Base-by-base conservation (phyloP, 2,797 vertebrate species). In the Babyrousa celebensis region DNA sequence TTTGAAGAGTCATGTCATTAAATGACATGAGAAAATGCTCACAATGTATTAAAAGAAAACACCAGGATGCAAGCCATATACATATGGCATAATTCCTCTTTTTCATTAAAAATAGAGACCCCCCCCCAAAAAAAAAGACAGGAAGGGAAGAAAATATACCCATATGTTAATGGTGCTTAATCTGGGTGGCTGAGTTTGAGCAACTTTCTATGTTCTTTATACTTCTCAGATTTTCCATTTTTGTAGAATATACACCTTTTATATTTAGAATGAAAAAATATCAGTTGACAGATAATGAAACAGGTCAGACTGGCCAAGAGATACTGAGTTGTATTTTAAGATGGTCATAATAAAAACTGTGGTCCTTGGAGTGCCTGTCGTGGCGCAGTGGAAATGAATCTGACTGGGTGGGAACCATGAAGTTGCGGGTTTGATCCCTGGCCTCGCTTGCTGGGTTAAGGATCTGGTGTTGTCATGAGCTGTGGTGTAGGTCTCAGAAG, bases 1-100 rank as follows among this genome's bases (percentile, higher is more conserved):
- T 96, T 94, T 95, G 88, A 95, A 90, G 85, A 92, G 83, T 88
- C 78, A 60, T 97, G 36, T 90, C 90, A 92, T 88, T 97, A 92
- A 94, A 85, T 95, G 79, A 83, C 85, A 85, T 43, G 70, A 90
- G 88, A 97, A 93, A 96, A 85, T 85, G 43, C 40, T 88, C 21
- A 43, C 67, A 74, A 11, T 48, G 17, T 77, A 48, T 63, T 92
- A 95, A 94, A 71, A 90, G 85, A 95, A 97, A 96, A 95, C 88
- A 89, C 36, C 32, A 89, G 48, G 29, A 29, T 80, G 3, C 5
- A 85, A 54, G 40, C 84, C 63, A 70, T 72, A 72, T 60, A n/a
- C 62, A 58, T 77, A 94, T 48, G 43, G 52, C 32, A 77, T 6
- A 29, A 56, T 90, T 88, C 48, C 9, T 65, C 82, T n/a, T 78